Evolutionary conservation across 2,113 vertebrate genomes (phyloP).

Genomic region (Percina caprodes): DNA sequence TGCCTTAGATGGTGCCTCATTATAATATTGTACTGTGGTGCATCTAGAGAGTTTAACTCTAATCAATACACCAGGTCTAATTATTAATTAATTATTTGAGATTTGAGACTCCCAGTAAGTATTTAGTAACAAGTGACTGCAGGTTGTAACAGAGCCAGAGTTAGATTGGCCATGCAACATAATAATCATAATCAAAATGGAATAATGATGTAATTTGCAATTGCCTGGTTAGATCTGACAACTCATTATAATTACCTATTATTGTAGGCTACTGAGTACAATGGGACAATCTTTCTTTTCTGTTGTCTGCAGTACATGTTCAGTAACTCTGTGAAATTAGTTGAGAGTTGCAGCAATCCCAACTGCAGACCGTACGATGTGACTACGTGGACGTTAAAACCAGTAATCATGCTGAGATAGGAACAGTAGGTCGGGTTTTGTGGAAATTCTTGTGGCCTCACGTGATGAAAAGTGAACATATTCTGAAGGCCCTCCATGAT

Average conservation of each 20-base stretch:
- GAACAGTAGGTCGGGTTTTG: constrained; percentile 55
- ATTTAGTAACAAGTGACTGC: neutral
- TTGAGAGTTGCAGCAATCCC: constrained; percentile 38
- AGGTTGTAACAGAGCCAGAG: constrained; percentile 23
- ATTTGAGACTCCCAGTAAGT: neutral
- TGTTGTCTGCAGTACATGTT: constrained; percentile 22
- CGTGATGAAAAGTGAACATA: constrained; percentile 67
- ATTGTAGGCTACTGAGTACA: constrained; percentile 31
- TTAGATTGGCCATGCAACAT: constrained; percentile 10
- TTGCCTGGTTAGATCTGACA: constrained; percentile 49
- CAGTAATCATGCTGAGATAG: constrained; percentile 49
- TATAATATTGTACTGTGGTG: neutral
- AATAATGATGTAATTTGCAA: constrained; percentile 55
- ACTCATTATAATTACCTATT: constrained; percentile 27
- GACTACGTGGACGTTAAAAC: constrained; percentile 52
- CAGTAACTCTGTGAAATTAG: constrained; percentile 38
- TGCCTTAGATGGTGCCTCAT: neutral
- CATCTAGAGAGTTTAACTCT: neutral
- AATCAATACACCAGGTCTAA: neutral
- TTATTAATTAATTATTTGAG: constrained; percentile 2
- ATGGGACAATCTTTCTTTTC: neutral
- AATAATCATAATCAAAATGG: constrained; percentile 21
- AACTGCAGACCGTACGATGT: constrained; percentile 58
- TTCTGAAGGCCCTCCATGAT: constrained; percentile 42
- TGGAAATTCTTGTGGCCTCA: constrained; percentile 57